phyloP scores from a whole-genome alignment of 2,113 vertebrate species.

The Polypterus bichir region DNA sequence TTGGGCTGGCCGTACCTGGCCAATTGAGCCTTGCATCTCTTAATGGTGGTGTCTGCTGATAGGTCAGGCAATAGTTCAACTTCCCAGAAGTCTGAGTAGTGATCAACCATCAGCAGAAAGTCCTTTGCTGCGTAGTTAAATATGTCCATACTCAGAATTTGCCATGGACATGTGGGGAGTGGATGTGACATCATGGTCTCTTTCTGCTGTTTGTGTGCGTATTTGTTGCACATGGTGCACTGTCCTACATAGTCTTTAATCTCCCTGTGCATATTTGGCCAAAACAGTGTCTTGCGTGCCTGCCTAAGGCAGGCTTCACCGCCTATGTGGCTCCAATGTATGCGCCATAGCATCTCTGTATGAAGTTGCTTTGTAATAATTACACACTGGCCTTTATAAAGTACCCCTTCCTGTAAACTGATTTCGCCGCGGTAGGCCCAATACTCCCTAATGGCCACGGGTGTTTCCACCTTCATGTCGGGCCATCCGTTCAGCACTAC shows the following conservation, averaged over 20 bases:
- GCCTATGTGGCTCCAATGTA: neutral
- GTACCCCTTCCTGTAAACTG: neutral
- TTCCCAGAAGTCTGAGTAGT: constrained; percentile 32
- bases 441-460: neutral
- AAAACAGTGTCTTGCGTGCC: neutral
- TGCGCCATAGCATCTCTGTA: neutral
- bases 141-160: constrained; percentile 20
- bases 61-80: constrained; percentile 5
- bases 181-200: constrained; percentile 11
- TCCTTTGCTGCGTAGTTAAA: constrained; percentile 20
- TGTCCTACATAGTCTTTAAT: neutral
- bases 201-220: neutral
- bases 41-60: too few species aligned
- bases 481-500: constrained; percentile 3
- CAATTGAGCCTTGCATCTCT: too few species aligned
- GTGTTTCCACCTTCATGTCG: neutral
- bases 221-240: constrained; percentile 1
- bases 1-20: too few species aligned
- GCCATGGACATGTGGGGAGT: constrained; percentile 12
- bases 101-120: constrained; percentile 19
- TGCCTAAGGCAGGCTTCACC: constrained; percentile 6
- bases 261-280: neutral
- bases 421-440: constrained; percentile 10
- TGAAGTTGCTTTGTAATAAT: constrained; percentile 1
- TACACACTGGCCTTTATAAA: constrained; percentile 8